phyloP scores from a whole-genome alignment of 2,888 invertebrate species.

The Stictocephala bisonia region DNA sequence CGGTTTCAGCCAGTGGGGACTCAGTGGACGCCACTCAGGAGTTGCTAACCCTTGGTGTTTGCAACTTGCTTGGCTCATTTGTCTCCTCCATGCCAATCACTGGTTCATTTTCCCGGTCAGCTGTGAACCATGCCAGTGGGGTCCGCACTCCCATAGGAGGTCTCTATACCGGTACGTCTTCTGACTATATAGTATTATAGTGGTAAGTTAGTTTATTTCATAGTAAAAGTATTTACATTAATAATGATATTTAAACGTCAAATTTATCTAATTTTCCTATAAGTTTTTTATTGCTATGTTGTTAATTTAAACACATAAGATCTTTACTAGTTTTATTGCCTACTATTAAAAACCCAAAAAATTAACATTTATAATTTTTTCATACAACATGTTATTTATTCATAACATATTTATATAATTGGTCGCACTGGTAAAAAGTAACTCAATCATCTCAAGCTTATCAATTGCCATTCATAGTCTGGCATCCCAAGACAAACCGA shows the following conservation, averaged over 20 bases:
- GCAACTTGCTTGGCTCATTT: conserved; percentile 89
- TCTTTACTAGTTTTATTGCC: too few relatives aligned
- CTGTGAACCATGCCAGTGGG: conserved; percentile 95
- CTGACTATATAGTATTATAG: neutral
- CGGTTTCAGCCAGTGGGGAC: conserved; percentile 78
- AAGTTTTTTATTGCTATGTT: too few relatives aligned
- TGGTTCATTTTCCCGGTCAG: conserved; percentile 89
- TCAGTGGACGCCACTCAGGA: conserved; percentile 92
- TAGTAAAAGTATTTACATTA: conserved; percentile 3
- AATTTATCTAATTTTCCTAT: neutral
- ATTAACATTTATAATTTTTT: too few relatives aligned
- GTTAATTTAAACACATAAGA: too few relatives aligned
- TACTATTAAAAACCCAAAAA: too few relatives aligned
- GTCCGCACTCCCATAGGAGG: conserved; percentile 91
- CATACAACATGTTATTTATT: too few relatives aligned
- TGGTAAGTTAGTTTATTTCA: neutral
- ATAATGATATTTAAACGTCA: neutral
- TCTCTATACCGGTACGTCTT: conserved; percentile 75
- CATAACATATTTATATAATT: too few relatives aligned
- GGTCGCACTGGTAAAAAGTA: too few relatives aligned
- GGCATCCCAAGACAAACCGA: too few relatives aligned
- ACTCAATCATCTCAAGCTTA: too few relatives aligned
- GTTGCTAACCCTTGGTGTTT: conserved; percentile 83
- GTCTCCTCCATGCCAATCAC: conserved; percentile 92
- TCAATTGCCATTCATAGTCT: too few relatives aligned